Conservation (phyloP, 2,797 vertebrate genomes). For the Rhinoraja longicauda region DNA sequence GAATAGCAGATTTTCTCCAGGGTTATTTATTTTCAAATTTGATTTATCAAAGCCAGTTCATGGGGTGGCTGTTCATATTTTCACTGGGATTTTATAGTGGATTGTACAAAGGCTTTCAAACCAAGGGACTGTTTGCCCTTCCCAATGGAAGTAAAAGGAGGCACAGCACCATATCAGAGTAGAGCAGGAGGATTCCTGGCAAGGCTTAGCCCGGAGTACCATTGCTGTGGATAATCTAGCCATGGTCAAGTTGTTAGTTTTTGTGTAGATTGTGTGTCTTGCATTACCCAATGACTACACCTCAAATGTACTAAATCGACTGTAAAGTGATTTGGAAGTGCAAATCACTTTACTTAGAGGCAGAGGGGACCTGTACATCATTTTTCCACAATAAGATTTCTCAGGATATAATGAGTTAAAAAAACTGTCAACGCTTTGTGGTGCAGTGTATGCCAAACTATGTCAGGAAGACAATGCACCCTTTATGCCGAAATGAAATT, state of each 20-base stretch:
- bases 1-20: background rate
- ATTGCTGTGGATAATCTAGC: background rate
- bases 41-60: background rate
- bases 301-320: background rate
- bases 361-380: background rate
- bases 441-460: background rate
- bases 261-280: background rate
- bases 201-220: background rate
- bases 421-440: background rate
- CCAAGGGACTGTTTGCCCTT: background rate
- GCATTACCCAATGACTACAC: background rate
- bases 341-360: background rate
- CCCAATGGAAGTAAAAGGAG: too few relatives aligned
- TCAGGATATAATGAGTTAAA: background rate
- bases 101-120: background rate
- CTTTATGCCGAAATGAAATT: background rate
- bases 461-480: background rate
- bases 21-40: background rate
- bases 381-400: background rate
- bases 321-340: background rate
- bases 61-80: background rate
- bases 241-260: too few relatives aligned
- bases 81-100: background rate
- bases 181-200: background rate
- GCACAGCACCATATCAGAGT: too few relatives aligned